phyloP scores from a whole-genome alignment of 2,797 vertebrate genomes.

The Characodon lateralis region DNA sequence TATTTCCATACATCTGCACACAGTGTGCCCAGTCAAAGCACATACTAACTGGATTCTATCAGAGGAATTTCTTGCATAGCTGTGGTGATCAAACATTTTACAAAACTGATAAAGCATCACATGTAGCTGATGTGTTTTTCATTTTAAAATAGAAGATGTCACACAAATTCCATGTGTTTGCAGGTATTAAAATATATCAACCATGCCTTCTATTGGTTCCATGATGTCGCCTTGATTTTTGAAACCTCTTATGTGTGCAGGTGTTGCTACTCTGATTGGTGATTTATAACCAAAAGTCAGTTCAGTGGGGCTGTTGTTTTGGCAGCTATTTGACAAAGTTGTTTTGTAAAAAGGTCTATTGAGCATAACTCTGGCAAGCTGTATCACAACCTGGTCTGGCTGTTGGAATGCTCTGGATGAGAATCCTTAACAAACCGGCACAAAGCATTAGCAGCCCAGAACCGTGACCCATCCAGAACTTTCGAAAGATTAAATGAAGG shows the following conservation, averaged over 20 bases:
- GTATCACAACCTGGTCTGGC: not conserved
- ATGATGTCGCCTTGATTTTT: not conserved
- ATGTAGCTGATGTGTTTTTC: not conserved
- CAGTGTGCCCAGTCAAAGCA: not conserved
- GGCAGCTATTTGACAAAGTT: constrained; percentile 1
- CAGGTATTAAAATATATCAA: not conserved
- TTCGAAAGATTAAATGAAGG: no score
- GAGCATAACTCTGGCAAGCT: not conserved
- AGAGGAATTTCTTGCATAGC: not conserved
- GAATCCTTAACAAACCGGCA: not conserved
- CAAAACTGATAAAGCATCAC: not conserved
- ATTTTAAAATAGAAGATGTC: not conserved
- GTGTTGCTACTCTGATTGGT: not conserved
- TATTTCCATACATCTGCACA: not conserved
- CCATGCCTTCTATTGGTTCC: not conserved
- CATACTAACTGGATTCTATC: not conserved
- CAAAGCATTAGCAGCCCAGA: not conserved
- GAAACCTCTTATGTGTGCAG: not conserved
- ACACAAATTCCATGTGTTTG: not conserved
- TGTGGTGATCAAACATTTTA: not conserved
- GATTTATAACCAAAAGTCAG: not conserved
- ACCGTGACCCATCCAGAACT: not conserved
- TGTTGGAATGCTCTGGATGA: not conserved
- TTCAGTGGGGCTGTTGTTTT: not conserved
- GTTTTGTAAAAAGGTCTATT: not conserved